Evolutionary conservation across 1,140 invertebrate species (phyloP).

Genomic region (Caenorhabditis latens): DNA sequence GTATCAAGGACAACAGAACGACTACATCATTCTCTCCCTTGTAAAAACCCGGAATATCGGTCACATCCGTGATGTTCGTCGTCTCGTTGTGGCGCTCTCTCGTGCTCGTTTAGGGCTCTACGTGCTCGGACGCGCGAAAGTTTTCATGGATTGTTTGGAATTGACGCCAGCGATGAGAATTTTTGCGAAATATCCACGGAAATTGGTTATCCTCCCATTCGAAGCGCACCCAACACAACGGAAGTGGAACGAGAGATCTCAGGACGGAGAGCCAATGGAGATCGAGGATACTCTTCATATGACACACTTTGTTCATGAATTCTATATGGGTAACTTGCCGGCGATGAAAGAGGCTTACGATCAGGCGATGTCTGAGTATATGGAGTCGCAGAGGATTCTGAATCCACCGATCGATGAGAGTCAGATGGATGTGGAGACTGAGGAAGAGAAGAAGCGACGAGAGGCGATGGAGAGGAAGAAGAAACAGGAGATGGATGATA

Average conservation of each 20-base stretch:
- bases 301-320: conserved; percentile 74
- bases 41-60: conserved; percentile 96
- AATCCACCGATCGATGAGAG: conserved; percentile 14
- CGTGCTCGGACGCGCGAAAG: conserved; percentile 89
- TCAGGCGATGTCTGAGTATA: conserved; percentile 59
- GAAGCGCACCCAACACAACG: conserved; percentile 70
- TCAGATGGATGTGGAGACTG: conserved; percentile 36
- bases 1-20: conserved; percentile 99
- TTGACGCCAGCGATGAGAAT: conserved; percentile 92
- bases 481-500: conserved; percentile 58
- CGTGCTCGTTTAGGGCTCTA: conserved; percentile 96
- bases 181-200: conserved; percentile 67
- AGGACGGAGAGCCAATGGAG: conserved; percentile 64
- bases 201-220: conserved; percentile 70
- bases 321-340: conserved; percentile 74
- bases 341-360: conserved; percentile 68
- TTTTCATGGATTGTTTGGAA: conserved; percentile 97
- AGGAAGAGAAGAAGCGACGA: conserved; percentile 20
- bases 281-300: conserved; percentile 75
- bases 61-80: conserved; percentile 93
- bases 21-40: conserved; percentile 94
- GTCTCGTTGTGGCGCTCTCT: conserved; percentile 97
- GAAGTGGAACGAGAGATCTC: conserved; percentile 11
- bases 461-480: conserved; percentile 60
- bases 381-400: conserved; percentile 2